Conservation (phyloP, 2,113 vertebrate genomes). For the Ailurus styani region DNA sequence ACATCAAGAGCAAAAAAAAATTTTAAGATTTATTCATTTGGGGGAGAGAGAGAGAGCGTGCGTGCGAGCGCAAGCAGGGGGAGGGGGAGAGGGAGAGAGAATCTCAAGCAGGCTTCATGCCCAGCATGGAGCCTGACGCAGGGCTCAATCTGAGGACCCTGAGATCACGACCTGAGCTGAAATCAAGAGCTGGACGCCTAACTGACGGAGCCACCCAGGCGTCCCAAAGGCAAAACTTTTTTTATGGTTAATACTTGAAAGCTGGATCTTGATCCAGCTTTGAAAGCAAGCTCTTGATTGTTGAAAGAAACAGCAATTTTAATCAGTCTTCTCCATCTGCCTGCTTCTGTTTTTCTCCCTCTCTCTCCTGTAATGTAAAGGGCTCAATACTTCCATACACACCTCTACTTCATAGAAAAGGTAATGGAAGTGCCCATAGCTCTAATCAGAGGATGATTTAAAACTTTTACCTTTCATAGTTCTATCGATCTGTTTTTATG, state of each 20-base stretch:
- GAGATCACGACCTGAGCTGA: neutral
- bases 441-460: conserved; percentile 14
- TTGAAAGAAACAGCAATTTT: neutral
- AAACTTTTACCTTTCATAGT: neutral
- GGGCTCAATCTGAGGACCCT: neutral
- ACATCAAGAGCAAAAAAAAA: neutral
- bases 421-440: neutral
- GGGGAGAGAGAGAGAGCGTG: neutral
- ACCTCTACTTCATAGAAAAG: neutral
- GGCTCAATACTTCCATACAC: neutral
- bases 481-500: neutral
- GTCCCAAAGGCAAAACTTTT: neutral
- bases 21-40: neutral
- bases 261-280: neutral
- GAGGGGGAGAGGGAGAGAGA: neutral
- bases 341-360: neutral
- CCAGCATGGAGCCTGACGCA: neutral
- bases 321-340: neutral
- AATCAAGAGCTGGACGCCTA: neutral
- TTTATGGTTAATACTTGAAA: neutral
- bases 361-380: neutral
- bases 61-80: neutral
- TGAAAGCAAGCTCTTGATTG: too few species aligned
- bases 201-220: neutral
- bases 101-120: neutral